Percentiles rank a stretch among this genome's conserved stretches.
phyloP scores from a whole-genome alignment of 2,797 vertebrate genomes.

The Sebastes iracundus region DNA sequence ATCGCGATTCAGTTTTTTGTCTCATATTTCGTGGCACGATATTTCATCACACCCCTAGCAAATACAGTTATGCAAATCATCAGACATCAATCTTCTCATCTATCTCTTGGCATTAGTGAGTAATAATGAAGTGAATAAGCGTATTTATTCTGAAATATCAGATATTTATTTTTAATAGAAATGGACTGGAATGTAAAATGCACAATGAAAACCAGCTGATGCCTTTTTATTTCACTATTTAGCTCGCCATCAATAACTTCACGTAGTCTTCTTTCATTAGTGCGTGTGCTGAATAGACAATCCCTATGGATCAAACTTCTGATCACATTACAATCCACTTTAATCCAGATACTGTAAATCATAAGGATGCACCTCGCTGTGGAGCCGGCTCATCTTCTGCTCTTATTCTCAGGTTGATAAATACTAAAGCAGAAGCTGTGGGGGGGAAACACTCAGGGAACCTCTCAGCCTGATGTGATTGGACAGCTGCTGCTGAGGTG shows the following conservation, averaged over 20 bases:
- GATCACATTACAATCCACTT: constrained; percentile 53
- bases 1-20: accelerated
- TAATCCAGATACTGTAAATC: constrained; percentile 51
- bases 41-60: not conserved
- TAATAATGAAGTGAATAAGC: not conserved
- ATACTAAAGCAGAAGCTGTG: constrained; percentile 6
- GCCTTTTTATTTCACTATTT: not conserved
- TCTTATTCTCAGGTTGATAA: constrained; percentile 20
- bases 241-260: constrained; percentile 6
- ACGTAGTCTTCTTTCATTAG: constrained; percentile 13
- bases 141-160: not conserved
- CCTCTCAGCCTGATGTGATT: constrained; percentile 54
- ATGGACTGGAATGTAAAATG: not conserved
- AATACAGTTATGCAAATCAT: too few species aligned
- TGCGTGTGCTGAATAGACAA: constrained; percentile 4
- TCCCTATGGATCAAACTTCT: constrained; percentile 37
- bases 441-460: constrained; percentile 2
- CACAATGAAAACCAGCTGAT: not conserved
- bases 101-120: not conserved
- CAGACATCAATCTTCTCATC: not conserved
- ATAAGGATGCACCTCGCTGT: not conserved
- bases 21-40: too few species aligned
- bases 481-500: constrained; percentile 58
- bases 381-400: constrained; percentile 18
- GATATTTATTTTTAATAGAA: not conserved